Evolutionary conservation across 2,888 invertebrate species (phyloP).

Genomic region (Drosophila niveifrons): DNA sequence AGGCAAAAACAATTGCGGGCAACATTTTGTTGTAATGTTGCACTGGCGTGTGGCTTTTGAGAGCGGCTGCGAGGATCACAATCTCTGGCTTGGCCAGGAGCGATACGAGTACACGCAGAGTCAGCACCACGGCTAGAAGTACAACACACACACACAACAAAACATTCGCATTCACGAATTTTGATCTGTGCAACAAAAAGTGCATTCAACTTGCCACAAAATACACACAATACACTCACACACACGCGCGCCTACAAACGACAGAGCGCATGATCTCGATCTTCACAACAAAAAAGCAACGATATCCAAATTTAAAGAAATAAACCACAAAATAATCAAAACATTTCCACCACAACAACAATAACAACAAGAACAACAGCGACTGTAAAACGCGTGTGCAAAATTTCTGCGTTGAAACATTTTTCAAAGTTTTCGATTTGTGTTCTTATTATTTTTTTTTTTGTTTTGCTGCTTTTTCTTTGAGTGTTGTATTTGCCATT

Average conservation of each 20-base stretch:
- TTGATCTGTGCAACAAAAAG: slow-evolving; percentile 34
- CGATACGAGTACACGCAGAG: slow-evolving; percentile 71
- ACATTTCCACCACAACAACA: slow-evolving; percentile 19
- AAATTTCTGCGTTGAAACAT: slow-evolving; percentile 37
- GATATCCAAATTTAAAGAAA: slow-evolving; percentile 11
- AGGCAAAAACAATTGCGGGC: slow-evolving; percentile 19
- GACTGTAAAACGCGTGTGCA: slow-evolving; percentile 45
- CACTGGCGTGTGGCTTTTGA: slow-evolving; percentile 47
- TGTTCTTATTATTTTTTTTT: slow-evolving; percentile 18
- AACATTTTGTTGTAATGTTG: slow-evolving; percentile 62
- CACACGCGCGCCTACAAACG: slow-evolving; percentile 22
- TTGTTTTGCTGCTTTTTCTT: slow-evolving; percentile 24
- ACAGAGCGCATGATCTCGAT: slow-evolving; percentile 33
- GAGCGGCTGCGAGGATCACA: slow-evolving; percentile 59
- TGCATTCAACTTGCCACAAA: slow-evolving; percentile 69
- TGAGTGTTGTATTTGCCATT: slow-evolving; percentile 2
- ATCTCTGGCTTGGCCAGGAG: slow-evolving; percentile 50
- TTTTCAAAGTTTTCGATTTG: slow-evolving; percentile 42
- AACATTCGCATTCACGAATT: slow-evolving; percentile 2
- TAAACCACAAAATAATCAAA: slow-evolving; percentile 1
- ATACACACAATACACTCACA: slow-evolving; percentile 1
- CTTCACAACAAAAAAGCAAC: slow-evolving; percentile 24
- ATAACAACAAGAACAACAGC: slow-evolving; percentile 16
- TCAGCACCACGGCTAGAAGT: slow-evolving; percentile 55
- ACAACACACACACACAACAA: neutral